Percentiles rank a stretch among this genome's conserved stretches.
phyloP scores from a whole-genome alignment of 2,888 invertebrate genomes.

The Phaedon cochleariae region DNA sequence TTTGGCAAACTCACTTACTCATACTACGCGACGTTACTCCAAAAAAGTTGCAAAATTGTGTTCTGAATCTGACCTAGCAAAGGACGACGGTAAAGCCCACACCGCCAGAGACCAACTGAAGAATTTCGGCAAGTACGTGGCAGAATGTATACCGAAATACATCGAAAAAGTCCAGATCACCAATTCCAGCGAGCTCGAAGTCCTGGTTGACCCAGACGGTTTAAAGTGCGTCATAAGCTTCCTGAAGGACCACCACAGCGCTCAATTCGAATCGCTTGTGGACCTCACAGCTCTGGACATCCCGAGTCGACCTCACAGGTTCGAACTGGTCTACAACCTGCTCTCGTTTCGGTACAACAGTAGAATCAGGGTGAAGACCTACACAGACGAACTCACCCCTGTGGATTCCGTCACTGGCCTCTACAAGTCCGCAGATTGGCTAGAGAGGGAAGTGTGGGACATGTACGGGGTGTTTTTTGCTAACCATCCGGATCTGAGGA shows the following conservation, averaged over 20 bases:
- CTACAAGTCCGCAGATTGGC: constrained; percentile 94
- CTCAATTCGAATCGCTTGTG: constrained; percentile 86
- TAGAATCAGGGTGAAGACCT: constrained; percentile 94
- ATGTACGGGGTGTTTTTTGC: constrained; percentile 98
- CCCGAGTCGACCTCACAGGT: constrained; percentile 84
- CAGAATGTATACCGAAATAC: constrained; percentile 93
- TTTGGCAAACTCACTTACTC: no score
- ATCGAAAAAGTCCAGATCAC: constrained; percentile 92
- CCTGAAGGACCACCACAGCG: constrained; percentile 92
- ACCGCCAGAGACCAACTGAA: constrained; percentile 54
- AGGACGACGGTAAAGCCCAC: background rate
- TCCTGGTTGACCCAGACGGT: constrained; percentile 91
- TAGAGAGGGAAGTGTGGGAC: constrained; percentile 95
- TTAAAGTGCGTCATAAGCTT: constrained; percentile 91
- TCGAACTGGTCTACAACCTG: constrained; percentile 93
- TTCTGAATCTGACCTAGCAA: background rate
- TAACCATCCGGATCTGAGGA: constrained; percentile 94
- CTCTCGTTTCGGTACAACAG: constrained; percentile 91
- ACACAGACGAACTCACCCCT: constrained; percentile 96
- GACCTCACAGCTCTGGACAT: constrained; percentile 86
- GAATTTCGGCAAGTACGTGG: constrained; percentile 88
- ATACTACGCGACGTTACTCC: background rate
- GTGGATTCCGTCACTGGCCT: constrained; percentile 82
- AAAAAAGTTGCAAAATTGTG: constrained; percentile 7
- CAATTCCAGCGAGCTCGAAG: constrained; percentile 82